Base-by-base conservation (phyloP, 1,140 invertebrate genomes). In the Atta colombica region DNA sequence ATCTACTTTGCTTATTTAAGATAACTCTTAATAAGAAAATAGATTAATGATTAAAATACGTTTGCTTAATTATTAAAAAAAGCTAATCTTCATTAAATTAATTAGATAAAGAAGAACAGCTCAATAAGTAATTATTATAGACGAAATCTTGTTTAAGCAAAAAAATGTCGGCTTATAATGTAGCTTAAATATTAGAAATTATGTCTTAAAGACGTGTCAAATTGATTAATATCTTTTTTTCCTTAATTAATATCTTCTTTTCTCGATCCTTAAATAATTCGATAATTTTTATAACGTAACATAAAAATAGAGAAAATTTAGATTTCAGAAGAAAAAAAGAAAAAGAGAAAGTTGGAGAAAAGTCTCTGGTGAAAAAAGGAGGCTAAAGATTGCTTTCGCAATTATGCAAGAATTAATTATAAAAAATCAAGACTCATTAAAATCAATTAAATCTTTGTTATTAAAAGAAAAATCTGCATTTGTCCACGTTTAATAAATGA, bases 391-490 rank as follows among this genome's bases (percentile, higher is more conserved):
- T 28, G 25, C 25, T 60, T 68, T 25, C 3, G 14, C 10, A 21
- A 1, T 39, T 14, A 25, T 49, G 0, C 8, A 28, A 55, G 7
- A 55, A 45, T 68, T 10, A 68, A 68, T 68, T 68, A 39, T n/a
- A 8, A 60, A 60, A 21, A 60, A 35, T 65, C 6, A 65, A 35
- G 5, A 39, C 0, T 7, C 7, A 12, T 72, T n/a, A 35, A 10
- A 35, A 55, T 72, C 8, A 55, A 31, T 74, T 55, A 55, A 74
- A 55, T 55, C 8, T 5, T 25, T 51, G 14, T 4, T n/a, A 2
- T 74, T 55, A 35, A 35, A 58, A 0, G 10, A 74, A 31, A 72
- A 31, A 71, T 71, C 7, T 75, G 1, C 12, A 75, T 75, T 65
- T 49, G 49, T 1, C 10, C 16, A 58, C n/a, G 45, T 80, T 81